These are phyloP conservation scores for Belgica antarctica DNA, from an alignment of 2,888 invertebrate species.

Conservation along the genomic window DNA sequence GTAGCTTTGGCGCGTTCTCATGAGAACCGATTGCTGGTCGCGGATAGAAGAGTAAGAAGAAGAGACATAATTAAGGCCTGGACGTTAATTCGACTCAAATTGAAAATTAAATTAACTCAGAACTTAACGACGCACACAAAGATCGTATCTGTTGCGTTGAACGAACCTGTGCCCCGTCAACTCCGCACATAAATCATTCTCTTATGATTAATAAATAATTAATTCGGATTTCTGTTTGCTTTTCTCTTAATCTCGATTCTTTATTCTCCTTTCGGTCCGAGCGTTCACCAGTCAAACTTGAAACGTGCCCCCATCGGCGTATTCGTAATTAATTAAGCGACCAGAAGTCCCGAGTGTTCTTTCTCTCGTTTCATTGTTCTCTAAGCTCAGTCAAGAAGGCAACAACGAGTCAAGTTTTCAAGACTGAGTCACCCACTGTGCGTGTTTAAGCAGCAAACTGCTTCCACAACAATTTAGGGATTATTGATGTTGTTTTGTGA, in stretches of 20 bases:
- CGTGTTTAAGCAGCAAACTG: slow-evolving; percentile 26
- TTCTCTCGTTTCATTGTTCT: slow-evolving; percentile 8
- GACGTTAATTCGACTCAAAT: slow-evolving; percentile 21
- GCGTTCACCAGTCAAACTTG: background rate
- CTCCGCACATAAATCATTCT: background rate
- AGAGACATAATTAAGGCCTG: background rate
- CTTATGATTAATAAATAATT: slow-evolving; percentile 37
- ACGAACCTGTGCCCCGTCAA: background rate
- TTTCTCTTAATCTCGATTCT: background rate
- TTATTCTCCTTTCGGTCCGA: background rate
- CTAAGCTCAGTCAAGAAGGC: background rate
- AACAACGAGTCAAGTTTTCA: slow-evolving; percentile 15
- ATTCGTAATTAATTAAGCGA: slow-evolving; percentile 14
- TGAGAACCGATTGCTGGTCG: slow-evolving; percentile 29
- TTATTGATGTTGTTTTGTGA: slow-evolving; percentile 18
- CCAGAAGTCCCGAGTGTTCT: background rate
- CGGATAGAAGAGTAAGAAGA: too few relatives aligned
- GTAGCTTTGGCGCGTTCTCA: slow-evolving; percentile 58
- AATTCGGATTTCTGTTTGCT: slow-evolving; percentile 31
- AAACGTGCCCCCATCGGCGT: background rate
- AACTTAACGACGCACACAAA: background rate
- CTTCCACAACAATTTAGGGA: slow-evolving; percentile 21
- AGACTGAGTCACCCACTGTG: slow-evolving; percentile 29
- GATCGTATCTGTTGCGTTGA: slow-evolving; percentile 15
- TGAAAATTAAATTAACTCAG: slow-evolving; percentile 3